Evolutionary conservation across 2,113 vertebrate genomes (phyloP), one percentile per base, ranked within the genome.

Genomic region (Hippocampus comes): DNA sequence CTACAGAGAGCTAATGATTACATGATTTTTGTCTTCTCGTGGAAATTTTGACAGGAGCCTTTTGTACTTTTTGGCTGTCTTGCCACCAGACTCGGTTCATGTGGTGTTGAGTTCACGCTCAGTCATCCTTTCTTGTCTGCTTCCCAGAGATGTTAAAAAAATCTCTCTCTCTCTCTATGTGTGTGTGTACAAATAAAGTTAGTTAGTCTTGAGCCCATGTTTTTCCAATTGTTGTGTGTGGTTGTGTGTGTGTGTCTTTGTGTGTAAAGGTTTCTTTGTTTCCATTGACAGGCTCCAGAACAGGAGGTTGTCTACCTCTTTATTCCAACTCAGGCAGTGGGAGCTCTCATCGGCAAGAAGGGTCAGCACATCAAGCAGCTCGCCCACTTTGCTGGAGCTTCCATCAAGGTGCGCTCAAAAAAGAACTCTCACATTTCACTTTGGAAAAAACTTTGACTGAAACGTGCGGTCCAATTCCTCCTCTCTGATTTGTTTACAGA

Each of bases 281-380:
- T 59, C 18, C 73, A 79, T 70, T 66, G 73, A 80, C 91, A 98
- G 94, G 81, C 90, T 84, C 92, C 92, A 0, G 96, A 97, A 85
- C 97, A 98, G 92, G 97, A 98, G 89, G 94, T 96, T 0, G 95
- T 95, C 87, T 96, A 95, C 82, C 91, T 98, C 87, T 98, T 97
- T 91, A 96, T 98, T 92, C 97, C 97, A 1, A 96, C 94, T 9
- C 96, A 97, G 90, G 95, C 97, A 0, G 97, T 98, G 70, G 97
- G 97, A 8, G 96, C 96, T 84, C 94, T 98, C 87, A 98, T 98
- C 0, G 97, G 97, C 61, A 98, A 96, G 90, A 98, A 98, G 83
- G 97, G 97, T 34, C 95, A 96, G 55, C 95, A 98, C 86, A 98
- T 98, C 88, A 98, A 97, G 81, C 95, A 98, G 82, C 92, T 98